Evolutionary conservation across 2,113 vertebrate genomes (phyloP), one percentile per base, ranked within the genome.

Genomic region (Machaerirhynchus nigripectus): DNA sequence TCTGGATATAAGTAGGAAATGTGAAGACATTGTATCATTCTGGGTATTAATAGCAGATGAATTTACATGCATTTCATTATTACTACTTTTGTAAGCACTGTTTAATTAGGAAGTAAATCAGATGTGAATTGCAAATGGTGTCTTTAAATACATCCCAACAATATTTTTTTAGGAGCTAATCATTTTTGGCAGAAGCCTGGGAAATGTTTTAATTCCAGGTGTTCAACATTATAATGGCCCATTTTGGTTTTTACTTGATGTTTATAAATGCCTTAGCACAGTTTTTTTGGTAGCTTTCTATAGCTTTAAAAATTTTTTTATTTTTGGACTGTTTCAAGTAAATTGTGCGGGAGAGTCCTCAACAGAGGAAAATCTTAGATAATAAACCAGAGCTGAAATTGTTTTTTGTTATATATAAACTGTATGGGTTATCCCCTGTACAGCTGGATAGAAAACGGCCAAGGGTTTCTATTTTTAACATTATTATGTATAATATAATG

Each of bases 31-130:
- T 75, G 23, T 59, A 76, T 89, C n/a, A 71, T n/a, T 82, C 42
- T 49, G 39, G 31, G 26, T 95, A 84, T 71, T 93, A 87, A 60
- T 57, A 79, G 40, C 40, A 59, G 17, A 49, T 61, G 61, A 82
- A 80, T 93, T 94, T 92, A 64, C 56, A 77, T 26, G 49, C 31
- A 26, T 89, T 96, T 90, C 44, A 86, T 90, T 83, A 82, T 70
- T 78, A 71, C 42, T 50, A 63, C n/a, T 61, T 86, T 76, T 76
- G 44, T 93, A 86, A 95, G 85, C 31, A 60, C 31, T 53, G 63
- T 73, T 95, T 90, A 94, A 91, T 96, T 92, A 87, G 73, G 80
- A 90, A 89, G 40, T 40, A 93, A 96, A 95, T 95, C 73, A 95
- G 59, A 94, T 73, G 31, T 84, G 79, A 96, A 84, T 88, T 97